Conservation (phyloP, 2,797 vertebrate genomes). For the Neostethus bicornis region DNA sequence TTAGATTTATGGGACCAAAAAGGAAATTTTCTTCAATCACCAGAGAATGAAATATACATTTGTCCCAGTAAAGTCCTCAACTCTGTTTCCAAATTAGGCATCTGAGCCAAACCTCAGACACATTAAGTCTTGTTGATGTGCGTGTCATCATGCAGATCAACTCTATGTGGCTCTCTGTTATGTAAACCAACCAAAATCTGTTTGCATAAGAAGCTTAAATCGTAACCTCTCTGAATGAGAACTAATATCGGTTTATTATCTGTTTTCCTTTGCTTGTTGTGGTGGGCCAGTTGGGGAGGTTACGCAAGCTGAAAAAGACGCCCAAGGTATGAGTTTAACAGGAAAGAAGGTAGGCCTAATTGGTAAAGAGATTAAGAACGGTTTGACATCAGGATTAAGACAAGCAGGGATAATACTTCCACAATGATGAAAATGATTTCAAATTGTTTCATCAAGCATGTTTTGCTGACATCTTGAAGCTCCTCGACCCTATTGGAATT, state of each 20-base stretch:
- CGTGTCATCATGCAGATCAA: constrained; percentile 17
- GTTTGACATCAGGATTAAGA: constrained; percentile 11
- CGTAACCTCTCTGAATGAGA: constrained; percentile 25
- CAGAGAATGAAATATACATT: constrained; percentile 5
- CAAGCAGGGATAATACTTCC: neutral
- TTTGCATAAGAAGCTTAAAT: constrained; percentile 78
- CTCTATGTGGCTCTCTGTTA: constrained; percentile 52
- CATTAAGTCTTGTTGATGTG: neutral
- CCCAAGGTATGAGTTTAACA: no score
- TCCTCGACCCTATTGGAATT: neutral
- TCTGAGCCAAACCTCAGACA: constrained; percentile 22
- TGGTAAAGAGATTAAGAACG: neutral
- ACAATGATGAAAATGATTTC: constrained; percentile 4
- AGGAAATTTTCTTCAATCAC: no score
- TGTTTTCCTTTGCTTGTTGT: constrained; percentile 22
- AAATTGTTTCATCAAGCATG: neutral
- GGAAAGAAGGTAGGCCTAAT: neutral
- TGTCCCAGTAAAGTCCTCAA: constrained; percentile 10
- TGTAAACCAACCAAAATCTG: constrained; percentile 76
- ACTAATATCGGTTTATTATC: constrained; percentile 54
- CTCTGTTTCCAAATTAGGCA: constrained; percentile 16
- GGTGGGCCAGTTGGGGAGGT: constrained; percentile 29
- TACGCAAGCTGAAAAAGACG: no score
- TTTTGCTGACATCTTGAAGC: neutral
- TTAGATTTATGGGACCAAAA: constrained; percentile 32